Base-by-base conservation (phyloP, 2,888 invertebrate species). In the Autographa gamma region DNA sequence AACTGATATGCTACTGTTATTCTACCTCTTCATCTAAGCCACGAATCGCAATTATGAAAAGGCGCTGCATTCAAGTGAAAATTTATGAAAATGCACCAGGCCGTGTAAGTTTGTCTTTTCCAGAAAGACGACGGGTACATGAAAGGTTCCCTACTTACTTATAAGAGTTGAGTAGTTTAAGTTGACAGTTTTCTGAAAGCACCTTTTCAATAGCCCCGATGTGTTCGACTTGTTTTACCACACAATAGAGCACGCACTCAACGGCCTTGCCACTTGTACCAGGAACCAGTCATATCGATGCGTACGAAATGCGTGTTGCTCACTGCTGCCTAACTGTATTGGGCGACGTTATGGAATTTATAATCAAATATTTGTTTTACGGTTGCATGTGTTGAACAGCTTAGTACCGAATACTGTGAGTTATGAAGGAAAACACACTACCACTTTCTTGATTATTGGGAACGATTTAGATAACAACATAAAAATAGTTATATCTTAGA, bases 121-220 rank as follows among this genome's bases (percentile, higher is more conserved):
- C 34, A 8, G 34, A 34, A 34, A 34, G 0, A 9, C 0, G 8
- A 34, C 34, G 6, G 34, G 34, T 9, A 34, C 11, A 9, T 9
- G 8, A 38, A 11, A 38, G 11, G 38, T 5, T 34, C 34, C 6
- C 34, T 34, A 11, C 11, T 38, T 2, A 38, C 11, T 0, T 11
- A 38, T 38, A 2, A 25, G 25, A 25, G 25, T 25, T 25, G 25
- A 25, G 16, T 43, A 14, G 14, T 16, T 0, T n/a, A n/a, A 3
- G 48, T 48, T n/a, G 6, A n/a, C 2, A n/a, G 6, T 48, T 16
- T 48, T 8, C 48, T 16, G 43, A n/a, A n/a, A 38, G 38, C 11
- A 11, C 7, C n/a, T 48, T 6, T 7, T 48, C 48, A n/a, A n/a
- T 48, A 48, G 43, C 41, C 61, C 58, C 76, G 76, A 76, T 75